Evolutionary conservation across 2,797 vertebrate species (phyloP).

Genomic region (Pterois miles): DNA sequence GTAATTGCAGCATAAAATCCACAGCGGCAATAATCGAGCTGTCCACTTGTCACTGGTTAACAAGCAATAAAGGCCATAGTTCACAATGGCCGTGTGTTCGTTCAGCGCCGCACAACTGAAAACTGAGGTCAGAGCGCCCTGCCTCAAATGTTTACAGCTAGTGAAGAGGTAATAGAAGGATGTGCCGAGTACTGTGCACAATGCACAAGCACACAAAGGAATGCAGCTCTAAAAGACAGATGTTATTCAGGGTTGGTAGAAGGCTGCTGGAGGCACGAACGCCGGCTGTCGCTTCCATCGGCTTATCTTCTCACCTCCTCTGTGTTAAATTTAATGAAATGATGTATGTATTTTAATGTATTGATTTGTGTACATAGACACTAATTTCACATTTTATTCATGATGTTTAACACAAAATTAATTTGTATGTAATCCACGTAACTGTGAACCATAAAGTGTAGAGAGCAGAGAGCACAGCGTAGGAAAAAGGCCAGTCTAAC

Average conservation of each 20-base stretch:
- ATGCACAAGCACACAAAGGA: not conserved
- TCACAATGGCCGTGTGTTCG: not conserved
- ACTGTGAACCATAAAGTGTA: too few species aligned
- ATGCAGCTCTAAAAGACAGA: not conserved
- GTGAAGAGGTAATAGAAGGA: not conserved
- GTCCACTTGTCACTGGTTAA: not conserved
- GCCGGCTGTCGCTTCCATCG: not conserved
- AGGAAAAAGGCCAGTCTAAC: too few species aligned
- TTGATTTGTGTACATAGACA: too few species aligned
- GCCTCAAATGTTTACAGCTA: not conserved
- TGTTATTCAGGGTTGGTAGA: not conserved
- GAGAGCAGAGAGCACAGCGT: too few species aligned
- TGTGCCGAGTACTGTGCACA: not conserved
- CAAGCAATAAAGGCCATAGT: not conserved
- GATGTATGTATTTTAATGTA: too few species aligned
- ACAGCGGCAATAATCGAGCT: constrained; percentile 16
- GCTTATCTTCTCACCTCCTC: not conserved
- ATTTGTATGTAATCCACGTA: too few species aligned
- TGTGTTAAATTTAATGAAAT: too few species aligned
- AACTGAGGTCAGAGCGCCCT: not conserved
- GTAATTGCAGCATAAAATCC: constrained; percentile 40
- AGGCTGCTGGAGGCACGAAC: not conserved
- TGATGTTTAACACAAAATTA: too few species aligned
- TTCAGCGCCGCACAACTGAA: not conserved
- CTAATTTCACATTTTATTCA: too few species aligned